Percentiles rank a stretch among this genome's conserved stretches.
Conservation (phyloP, 1,140 invertebrate genomes). For the Propsilocerus akamusi region DNA sequence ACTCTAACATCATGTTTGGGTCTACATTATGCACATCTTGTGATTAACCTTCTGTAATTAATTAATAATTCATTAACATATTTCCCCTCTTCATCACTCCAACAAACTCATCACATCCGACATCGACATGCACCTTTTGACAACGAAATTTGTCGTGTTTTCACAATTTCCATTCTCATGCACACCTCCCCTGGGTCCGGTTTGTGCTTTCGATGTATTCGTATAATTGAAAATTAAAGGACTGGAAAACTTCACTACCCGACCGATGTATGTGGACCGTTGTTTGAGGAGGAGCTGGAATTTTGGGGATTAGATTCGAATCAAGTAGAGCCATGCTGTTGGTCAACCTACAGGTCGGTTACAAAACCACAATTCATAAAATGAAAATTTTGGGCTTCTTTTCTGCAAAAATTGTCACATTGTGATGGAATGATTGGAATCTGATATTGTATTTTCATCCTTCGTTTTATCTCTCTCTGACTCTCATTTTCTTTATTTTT, state of each 20-base stretch:
- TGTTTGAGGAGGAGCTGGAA: constrained; percentile 69
- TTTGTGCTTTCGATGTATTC: not conserved
- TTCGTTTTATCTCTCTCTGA: too few relatives aligned
- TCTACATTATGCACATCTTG: not conserved
- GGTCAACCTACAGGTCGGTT: constrained; percentile 67
- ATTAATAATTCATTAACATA: not conserved
- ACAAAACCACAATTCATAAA: too few relatives aligned
- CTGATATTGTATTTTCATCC: too few relatives aligned
- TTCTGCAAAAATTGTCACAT: too few relatives aligned
- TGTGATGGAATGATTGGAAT: too few relatives aligned
- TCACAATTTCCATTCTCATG: too few relatives aligned
- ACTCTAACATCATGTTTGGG: not conserved
- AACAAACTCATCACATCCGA: not conserved
- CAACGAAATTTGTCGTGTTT: too few relatives aligned
- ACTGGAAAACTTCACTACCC: constrained; percentile 72
- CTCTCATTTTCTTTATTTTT: too few relatives aligned
- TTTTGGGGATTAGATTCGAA: constrained; percentile 65
- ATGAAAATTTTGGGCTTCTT: too few relatives aligned
- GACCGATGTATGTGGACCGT: constrained; percentile 65
- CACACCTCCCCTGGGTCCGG: too few relatives aligned
- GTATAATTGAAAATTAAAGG: constrained; percentile 11
- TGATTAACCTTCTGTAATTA: not conserved
- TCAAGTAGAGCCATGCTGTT: constrained; percentile 77
- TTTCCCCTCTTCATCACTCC: not conserved
- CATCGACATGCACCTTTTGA: not conserved